Percentiles rank a stretch among this genome's conserved stretches.
Evolutionary conservation across 2,888 invertebrate genomes (phyloP).

Genomic region (Agelastica alni): DNA sequence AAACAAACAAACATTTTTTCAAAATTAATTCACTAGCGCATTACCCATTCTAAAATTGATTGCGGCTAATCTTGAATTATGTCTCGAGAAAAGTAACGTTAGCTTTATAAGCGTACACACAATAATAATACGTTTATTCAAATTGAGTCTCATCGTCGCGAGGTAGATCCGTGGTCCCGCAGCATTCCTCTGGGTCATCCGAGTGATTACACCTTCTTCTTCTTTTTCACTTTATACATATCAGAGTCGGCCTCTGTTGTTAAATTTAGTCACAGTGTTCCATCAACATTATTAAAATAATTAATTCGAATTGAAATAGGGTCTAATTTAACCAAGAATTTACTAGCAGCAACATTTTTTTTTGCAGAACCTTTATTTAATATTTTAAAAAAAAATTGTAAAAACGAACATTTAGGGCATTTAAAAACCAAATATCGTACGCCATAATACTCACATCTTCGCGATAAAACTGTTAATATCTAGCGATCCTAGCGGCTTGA

Average conservation of each 20-base stretch:
- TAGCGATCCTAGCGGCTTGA: too few species aligned
- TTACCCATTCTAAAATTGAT: constrained; percentile 4
- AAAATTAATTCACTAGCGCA: constrained; percentile 1
- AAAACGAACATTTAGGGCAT: too few species aligned
- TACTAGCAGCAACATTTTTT: too few species aligned
- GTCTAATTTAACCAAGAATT: too few species aligned
- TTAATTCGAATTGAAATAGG: too few species aligned
- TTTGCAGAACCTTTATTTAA: too few species aligned
- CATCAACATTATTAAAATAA: too few species aligned
- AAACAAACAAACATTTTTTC: constrained; percentile 12
- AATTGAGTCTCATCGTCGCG: constrained; percentile 24
- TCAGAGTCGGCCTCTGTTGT: constrained; percentile 1
- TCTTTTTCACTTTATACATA: constrained; percentile 32
- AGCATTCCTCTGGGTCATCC: constrained; percentile 50
- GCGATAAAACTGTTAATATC: too few species aligned
- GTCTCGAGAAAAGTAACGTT: not conserved
- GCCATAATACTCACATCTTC: too few species aligned
- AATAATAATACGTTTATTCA: constrained; percentile 31
- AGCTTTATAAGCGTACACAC: not conserved
- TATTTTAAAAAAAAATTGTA: too few species aligned
- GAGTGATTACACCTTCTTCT: constrained; percentile 42
- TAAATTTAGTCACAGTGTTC: too few species aligned
- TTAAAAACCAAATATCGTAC: too few species aligned
- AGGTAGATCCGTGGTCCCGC: constrained; percentile 42
- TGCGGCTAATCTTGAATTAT: constrained; percentile 4